Conservation (phyloP, 2,888 invertebrate genomes). For the Melanostoma mellinum region DNA sequence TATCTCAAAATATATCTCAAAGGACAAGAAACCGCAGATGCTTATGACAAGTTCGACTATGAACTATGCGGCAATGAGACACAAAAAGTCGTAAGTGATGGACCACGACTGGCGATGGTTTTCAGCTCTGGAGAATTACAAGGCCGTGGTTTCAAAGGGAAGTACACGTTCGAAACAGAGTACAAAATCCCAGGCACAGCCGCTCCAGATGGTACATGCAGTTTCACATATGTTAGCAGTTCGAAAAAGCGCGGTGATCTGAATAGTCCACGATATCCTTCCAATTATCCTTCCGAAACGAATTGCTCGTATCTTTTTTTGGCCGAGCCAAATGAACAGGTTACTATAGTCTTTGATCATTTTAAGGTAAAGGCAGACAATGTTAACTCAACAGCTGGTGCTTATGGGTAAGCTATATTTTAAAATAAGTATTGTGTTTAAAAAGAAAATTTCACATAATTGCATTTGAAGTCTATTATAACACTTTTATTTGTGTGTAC, state of each 20-base stretch:
- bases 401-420: slow-evolving; percentile 85
- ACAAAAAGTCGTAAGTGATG: slow-evolving; percentile 92
- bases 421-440: no score
- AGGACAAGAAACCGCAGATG: slow-evolving; percentile 95
- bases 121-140: slow-evolving; percentile 96
- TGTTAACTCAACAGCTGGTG: slow-evolving; percentile 89
- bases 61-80: slow-evolving; percentile 95
- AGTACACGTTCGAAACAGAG: slow-evolving; percentile 86
- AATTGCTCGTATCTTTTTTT: slow-evolving; percentile 96
- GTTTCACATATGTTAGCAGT: slow-evolving; percentile 94
- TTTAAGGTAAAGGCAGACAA: slow-evolving; percentile 93
- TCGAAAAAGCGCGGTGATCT: slow-evolving; percentile 94
- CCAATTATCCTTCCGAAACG: slow-evolving; percentile 97
- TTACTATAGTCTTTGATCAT: slow-evolving; percentile 94
- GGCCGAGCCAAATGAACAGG: slow-evolving; percentile 93
- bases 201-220: slow-evolving; percentile 94
- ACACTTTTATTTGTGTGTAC: slow-evolving; percentile 1
- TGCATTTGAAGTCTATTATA: not conserved
- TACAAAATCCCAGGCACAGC: slow-evolving; percentile 97
- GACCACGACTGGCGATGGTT: slow-evolving; percentile 96
- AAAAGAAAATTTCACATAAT: no score
- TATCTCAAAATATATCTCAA: slow-evolving; percentile 95
- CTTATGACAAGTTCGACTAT: slow-evolving; percentile 96
- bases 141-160: slow-evolving; percentile 92
- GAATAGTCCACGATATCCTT: slow-evolving; percentile 97